A percentile compares a stretch with the other conserved stretches of the same genome.
These are phyloP conservation scores for Daphoenositta chrysoptera DNA, from an alignment of 2,113 vertebrate genomes.

Conservation along the genomic window DNA sequence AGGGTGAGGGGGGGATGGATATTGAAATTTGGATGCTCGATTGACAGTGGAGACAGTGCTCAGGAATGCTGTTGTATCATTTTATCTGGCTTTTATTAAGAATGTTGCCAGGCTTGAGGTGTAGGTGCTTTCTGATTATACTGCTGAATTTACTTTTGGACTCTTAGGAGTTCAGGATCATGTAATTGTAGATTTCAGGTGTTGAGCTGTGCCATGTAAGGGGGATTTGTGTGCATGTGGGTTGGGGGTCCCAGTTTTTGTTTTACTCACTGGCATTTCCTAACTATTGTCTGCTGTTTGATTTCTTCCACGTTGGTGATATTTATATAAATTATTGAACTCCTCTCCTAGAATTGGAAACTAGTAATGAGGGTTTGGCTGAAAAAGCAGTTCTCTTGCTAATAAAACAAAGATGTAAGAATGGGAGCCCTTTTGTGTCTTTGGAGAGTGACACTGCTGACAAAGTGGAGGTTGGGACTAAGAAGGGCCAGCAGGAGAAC, in stretches of 20 bases:
- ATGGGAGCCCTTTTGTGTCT: background rate
- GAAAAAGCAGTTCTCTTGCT: background rate
- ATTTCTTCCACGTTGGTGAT: background rate
- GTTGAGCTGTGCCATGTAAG: background rate
- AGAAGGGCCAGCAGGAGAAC: background rate
- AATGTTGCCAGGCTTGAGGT: background rate
- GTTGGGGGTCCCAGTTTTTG: background rate
- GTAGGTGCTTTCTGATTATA: background rate
- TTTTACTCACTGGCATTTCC: background rate
- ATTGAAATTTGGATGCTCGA: background rate
- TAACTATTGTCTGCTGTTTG: background rate
- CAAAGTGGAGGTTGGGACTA: background rate
- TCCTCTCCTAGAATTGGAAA: background rate
- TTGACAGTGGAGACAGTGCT: background rate
- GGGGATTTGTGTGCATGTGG: background rate
- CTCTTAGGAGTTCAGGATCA: background rate
- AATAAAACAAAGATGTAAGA: background rate
- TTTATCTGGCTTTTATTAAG: background rate
- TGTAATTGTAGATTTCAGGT: background rate
- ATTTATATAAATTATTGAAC: background rate
- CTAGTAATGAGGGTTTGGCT: background rate
- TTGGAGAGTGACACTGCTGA: background rate
- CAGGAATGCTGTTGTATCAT: background rate
- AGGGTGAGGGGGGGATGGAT: fast-evolving
- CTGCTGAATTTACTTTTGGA: background rate